phyloP scores from a whole-genome alignment of 2,888 invertebrate species.

The Laspeyria flexula region DNA sequence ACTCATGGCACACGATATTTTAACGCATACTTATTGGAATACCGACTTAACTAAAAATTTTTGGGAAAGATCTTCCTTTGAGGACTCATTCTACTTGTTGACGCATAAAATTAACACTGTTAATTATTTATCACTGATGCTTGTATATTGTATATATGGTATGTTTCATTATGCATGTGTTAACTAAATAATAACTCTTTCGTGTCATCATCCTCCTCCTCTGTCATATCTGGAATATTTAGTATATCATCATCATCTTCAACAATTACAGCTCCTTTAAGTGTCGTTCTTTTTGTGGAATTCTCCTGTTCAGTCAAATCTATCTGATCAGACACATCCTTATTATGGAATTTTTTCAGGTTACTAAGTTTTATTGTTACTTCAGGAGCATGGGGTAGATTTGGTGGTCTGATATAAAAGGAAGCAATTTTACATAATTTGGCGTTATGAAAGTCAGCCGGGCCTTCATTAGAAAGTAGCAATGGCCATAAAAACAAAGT shows the following conservation, averaged over 20 bases:
- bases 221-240: too few species aligned
- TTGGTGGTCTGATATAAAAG: slow-evolving; percentile 14
- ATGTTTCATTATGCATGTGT: too few species aligned
- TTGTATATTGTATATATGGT: too few species aligned
- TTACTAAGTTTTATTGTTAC: slow-evolving; percentile 29
- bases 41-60: too few species aligned
- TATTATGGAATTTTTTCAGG: slow-evolving; percentile 24
- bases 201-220: too few species aligned
- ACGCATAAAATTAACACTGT: too few species aligned
- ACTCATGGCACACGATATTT: too few species aligned
- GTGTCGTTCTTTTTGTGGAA: background rate
- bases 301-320: slow-evolving; percentile 23
- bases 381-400: slow-evolving; percentile 22
- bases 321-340: slow-evolving; percentile 21
- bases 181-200: too few species aligned
- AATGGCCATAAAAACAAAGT: slow-evolving; percentile 69
- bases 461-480: slow-evolving; percentile 62
- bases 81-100: too few species aligned
- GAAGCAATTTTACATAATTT: slow-evolving; percentile 10
- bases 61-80: too few species aligned
- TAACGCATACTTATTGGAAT: too few species aligned
- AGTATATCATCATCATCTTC: background rate
- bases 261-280: background rate
- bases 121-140: too few species aligned
- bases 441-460: slow-evolving; percentile 5